phyloP scores from a whole-genome alignment of 2,888 invertebrate species.

The Sarcophaga carnaria region DNA sequence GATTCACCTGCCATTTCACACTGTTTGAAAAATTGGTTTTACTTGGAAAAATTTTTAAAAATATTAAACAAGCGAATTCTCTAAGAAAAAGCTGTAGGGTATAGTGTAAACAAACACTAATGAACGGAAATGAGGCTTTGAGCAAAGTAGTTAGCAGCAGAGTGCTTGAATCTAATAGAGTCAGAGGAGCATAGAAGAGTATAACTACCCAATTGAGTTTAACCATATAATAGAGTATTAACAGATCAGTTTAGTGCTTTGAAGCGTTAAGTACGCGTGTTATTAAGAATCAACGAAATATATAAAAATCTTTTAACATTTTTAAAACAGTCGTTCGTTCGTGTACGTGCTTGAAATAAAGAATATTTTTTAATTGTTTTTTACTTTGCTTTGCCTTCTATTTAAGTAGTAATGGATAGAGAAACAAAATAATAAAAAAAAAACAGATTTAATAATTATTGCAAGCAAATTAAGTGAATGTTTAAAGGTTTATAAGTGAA shows the following conservation, averaged over 20 bases:
- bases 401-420: neutral
- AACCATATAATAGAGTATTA: slow-evolving; percentile 22
- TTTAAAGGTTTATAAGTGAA: slow-evolving; percentile 21
- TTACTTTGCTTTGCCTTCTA: neutral
- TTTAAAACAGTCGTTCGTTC: neutral
- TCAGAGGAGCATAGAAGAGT: slow-evolving; percentile 43
- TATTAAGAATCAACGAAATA: slow-evolving; percentile 11
- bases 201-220: slow-evolving; percentile 42
- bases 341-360: slow-evolving; percentile 56
- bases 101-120: slow-evolving; percentile 38
- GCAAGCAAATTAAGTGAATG: slow-evolving; percentile 42
- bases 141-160: slow-evolving; percentile 38
- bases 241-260: slow-evolving; percentile 64
- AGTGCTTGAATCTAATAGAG: slow-evolving; percentile 33
- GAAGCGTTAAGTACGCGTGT: slow-evolving; percentile 54
- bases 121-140: slow-evolving; percentile 66
- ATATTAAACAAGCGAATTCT: neutral
- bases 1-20: no score
- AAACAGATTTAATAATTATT: slow-evolving; percentile 23
- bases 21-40: no score
- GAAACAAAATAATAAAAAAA: neutral
- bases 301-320: slow-evolving; percentile 16
- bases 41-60: neutral
- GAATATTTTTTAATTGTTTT: slow-evolving; percentile 21
- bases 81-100: slow-evolving; percentile 24